A percentile compares a stretch with the other conserved stretches of the same genome.
Conservation (phyloP, 2,113 vertebrate species). For the Prolemur simus region DNA sequence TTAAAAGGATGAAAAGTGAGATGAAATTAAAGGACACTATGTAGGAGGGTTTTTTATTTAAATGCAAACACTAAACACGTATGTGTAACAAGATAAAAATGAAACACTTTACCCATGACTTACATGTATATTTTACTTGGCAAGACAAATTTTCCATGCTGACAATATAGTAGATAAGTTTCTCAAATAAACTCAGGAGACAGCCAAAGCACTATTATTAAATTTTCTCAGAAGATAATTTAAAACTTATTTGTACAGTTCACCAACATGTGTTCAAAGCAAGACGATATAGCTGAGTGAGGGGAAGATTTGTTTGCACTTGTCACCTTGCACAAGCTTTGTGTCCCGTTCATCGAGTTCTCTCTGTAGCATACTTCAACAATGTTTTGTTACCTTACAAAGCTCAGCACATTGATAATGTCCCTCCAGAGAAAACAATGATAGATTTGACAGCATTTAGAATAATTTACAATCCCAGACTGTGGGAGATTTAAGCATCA, state of each 20-base stretch:
- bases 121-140: slow-evolving; percentile 55
- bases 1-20: background rate
- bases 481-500: background rate
- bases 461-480: background rate
- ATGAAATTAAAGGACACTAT: background rate
- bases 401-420: background rate
- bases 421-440: background rate
- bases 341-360: background rate
- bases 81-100: slow-evolving; percentile 26
- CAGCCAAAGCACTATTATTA: slow-evolving; percentile 38
- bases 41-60: background rate
- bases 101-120: slow-evolving; percentile 25
- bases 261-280: background rate
- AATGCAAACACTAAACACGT: slow-evolving; percentile 8
- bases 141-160: slow-evolving; percentile 63
- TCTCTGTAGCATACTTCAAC: background rate
- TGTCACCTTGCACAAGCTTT: background rate
- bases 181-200: slow-evolving; percentile 60
- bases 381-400: background rate
- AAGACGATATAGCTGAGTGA: background rate
- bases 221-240: slow-evolving; percentile 56
- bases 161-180: slow-evolving; percentile 55
- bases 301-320: background rate
- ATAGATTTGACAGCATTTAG: background rate
- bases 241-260: slow-evolving; percentile 24